phyloP scores from a whole-genome alignment of 2,797 vertebrate genomes.

The Danio aesculapii region DNA sequence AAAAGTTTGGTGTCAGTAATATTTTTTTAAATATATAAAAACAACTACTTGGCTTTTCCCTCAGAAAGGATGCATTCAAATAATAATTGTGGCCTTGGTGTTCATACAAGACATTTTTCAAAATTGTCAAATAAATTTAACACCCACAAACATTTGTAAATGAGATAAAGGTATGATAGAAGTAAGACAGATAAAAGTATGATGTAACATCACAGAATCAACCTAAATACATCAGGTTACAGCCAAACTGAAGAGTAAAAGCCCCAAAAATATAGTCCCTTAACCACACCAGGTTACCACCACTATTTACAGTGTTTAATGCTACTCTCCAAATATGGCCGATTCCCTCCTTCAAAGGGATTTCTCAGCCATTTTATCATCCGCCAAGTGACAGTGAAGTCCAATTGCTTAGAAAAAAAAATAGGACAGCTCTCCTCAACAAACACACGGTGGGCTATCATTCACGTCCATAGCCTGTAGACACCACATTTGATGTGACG shows the following conservation, averaged over 20 bases:
- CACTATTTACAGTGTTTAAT: not conserved
- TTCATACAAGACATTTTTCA: too few relatives aligned
- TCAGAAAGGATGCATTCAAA: too few relatives aligned
- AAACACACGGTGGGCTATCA: not conserved
- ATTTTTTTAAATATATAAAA: too few relatives aligned
- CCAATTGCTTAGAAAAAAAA: slow-evolving; percentile 14
- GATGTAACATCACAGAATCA: not conserved
- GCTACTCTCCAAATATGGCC: not conserved
- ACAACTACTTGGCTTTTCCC: too few relatives aligned
- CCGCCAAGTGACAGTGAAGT: not conserved
- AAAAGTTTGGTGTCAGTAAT: too few relatives aligned
- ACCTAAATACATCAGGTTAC: not conserved
- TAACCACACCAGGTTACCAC: not conserved
- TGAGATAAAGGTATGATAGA: too few relatives aligned
- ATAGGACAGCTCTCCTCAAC: slow-evolving; percentile 18
- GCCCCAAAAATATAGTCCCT: not conserved
- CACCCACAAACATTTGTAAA: too few relatives aligned
- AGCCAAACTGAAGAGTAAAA: not conserved
- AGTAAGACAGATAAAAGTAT: too few relatives aligned
- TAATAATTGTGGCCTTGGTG: too few relatives aligned
- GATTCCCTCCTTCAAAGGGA: not conserved
- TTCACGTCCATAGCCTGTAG: slow-evolving; percentile 5
- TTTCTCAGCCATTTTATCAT: slow-evolving; percentile 14
- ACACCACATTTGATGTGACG: slow-evolving; percentile 14
- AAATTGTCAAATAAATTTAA: too few relatives aligned